Conservation (phyloP, 2,113 vertebrate genomes). For the Etia nguti region DNA sequence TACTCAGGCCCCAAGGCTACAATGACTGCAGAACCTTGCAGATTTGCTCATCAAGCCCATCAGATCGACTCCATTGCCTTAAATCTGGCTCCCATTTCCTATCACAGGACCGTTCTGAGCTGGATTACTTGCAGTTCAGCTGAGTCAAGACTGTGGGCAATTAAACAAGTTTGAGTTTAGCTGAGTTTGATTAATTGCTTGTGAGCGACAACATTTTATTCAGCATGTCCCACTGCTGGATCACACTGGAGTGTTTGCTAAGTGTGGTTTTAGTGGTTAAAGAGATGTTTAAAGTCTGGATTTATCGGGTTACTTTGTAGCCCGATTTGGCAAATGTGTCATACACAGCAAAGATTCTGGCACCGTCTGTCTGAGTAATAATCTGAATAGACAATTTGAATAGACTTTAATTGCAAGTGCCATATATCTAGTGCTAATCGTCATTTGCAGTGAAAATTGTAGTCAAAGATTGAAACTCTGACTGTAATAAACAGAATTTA, state of each 20-base stretch:
- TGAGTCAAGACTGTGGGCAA: slow-evolving; percentile 44
- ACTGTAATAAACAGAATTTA: slow-evolving; percentile 9
- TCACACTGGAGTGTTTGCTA: slow-evolving; percentile 35
- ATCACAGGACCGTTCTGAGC: slow-evolving; percentile 33
- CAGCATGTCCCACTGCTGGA: slow-evolving; percentile 23
- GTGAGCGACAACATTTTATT: slow-evolving; percentile 30
- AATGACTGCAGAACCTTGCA: slow-evolving; percentile 60
- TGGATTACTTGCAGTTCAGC: slow-evolving; percentile 34
- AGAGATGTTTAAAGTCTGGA: slow-evolving; percentile 15
- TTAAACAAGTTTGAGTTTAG: neutral
- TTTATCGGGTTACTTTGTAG: slow-evolving; percentile 44
- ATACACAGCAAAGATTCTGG: slow-evolving; percentile 25
- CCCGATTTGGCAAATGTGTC: slow-evolving; percentile 2
- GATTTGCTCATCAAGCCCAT: slow-evolving; percentile 65
- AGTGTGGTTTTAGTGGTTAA: slow-evolving; percentile 31
- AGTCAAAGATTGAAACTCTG: neutral
- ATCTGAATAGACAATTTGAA: neutral
- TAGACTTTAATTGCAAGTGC: neutral
- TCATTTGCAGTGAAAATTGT: neutral
- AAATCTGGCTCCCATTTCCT: slow-evolving; percentile 66
- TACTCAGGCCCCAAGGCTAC: slow-evolving; percentile 62
- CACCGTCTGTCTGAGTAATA: slow-evolving; percentile 14
- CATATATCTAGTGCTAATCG: neutral
- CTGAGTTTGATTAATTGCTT: slow-evolving; percentile 51
- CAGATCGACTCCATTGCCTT: slow-evolving; percentile 46